Base-by-base conservation (phyloP, 2,797 vertebrate species). In the Setipinna tenuifilis region DNA sequence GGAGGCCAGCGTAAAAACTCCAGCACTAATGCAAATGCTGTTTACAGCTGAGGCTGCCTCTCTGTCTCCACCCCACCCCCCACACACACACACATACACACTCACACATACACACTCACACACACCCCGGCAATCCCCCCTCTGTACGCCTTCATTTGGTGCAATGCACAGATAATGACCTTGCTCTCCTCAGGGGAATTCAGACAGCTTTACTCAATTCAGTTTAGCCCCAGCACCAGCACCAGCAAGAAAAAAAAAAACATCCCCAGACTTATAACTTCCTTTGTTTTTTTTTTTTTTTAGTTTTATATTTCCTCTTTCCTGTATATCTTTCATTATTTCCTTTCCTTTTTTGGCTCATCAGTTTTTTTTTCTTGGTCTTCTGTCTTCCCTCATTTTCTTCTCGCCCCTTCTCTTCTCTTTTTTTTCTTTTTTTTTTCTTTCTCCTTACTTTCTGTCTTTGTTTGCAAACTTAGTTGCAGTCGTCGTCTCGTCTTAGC, bases 21-120 rank as follows among this genome's bases (percentile, higher is more conserved):
- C 68, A 80, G 59, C 41, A 48, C 65, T 71, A 78, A 87, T 62
- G 41, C 85, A 59, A 61, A 84, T 11, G 19, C 48, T 78, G 35
- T 78, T 78, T 78, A 78, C 35, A 31, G 31, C 68, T 75, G 31
- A 5, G 5, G 1, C 35, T 41, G 35, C 50, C 50, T 14, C 50
- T 54, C 12, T 54, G 50, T 54, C 50, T 14, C 50, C 7, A 14
- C 50, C 50, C 0, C 50, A 54, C 50, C 50, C 50, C 50, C 9
- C 50, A 54, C 7, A 54, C 50, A 54, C 50, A 54, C 7, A 54
- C 50, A 54, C 50, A 54, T 7, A 54, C 50, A 54, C 50, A 14
- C 50, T 3, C 50, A 54, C 50, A 54, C 50, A 54, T 1, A 54
- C 50, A 54, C 50, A 54, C 7, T 3, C 50, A 54, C 50, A 54